phyloP scores from a whole-genome alignment of 2,797 vertebrate genomes.

The Tragopan temminckii region DNA sequence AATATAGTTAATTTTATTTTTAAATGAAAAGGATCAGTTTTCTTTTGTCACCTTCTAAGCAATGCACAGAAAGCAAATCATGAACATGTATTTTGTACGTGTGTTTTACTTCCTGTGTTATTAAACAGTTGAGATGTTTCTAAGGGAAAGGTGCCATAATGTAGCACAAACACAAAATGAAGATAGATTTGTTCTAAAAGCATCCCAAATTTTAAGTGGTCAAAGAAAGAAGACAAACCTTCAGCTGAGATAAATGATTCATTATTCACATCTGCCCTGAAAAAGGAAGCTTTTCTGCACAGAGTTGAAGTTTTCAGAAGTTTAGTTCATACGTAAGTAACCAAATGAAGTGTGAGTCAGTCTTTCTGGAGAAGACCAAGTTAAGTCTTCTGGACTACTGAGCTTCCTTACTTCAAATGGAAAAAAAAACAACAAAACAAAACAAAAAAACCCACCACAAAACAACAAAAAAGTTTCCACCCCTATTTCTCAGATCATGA shows the following conservation, averaged over 20 bases:
- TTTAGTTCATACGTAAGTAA: not conserved
- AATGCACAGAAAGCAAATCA: no score
- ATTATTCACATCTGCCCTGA: not conserved
- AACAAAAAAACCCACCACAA: not conserved
- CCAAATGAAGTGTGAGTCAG: not conserved
- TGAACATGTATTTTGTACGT: not conserved
- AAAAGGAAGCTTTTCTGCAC: not conserved
- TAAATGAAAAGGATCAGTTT: no score
- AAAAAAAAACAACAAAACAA: no score
- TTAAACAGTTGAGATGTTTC: not conserved
- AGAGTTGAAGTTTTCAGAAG: not conserved
- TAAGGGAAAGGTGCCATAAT: not conserved
- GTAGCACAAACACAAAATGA: not conserved
- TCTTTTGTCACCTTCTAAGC: no score
- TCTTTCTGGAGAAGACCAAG: not conserved
- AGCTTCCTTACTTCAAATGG: not conserved
- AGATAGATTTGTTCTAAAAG: not conserved
- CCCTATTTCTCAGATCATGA: not conserved
- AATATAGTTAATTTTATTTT: no score
- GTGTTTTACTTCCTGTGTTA: not conserved
- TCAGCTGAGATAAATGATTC: rapidly evolving
- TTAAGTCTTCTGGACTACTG: not conserved
- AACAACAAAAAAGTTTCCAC: rapidly evolving
- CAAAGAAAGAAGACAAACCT: not conserved
- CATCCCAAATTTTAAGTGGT: not conserved